These are phyloP conservation scores for Trinectes maculatus DNA, from an alignment of 2,113 vertebrate species.

Conservation along the genomic window DNA sequence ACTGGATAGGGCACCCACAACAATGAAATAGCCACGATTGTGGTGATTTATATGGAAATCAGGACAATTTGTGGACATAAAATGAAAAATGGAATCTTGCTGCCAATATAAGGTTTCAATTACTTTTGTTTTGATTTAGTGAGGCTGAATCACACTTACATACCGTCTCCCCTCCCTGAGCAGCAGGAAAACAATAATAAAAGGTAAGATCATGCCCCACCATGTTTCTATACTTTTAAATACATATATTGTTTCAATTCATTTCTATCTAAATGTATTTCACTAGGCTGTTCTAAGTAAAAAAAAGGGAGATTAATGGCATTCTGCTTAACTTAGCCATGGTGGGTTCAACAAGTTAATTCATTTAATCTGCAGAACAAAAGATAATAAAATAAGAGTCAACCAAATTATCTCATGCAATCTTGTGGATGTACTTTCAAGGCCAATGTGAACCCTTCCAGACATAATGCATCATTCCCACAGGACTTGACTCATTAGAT, in stretches of 20 bases:
- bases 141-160: slow-evolving; percentile 17
- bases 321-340: slow-evolving; percentile 23
- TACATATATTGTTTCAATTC: slow-evolving; percentile 5
- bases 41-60: slow-evolving; percentile 75
- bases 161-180: not conserved
- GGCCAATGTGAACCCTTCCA: slow-evolving; percentile 26
- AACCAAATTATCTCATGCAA: slow-evolving; percentile 21
- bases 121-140: slow-evolving; percentile 41
- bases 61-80: slow-evolving; percentile 29
- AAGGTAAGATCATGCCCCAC: slow-evolving; percentile 17
- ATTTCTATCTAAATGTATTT: slow-evolving; percentile 7
- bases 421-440: slow-evolving; percentile 34
- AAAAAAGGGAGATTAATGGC: slow-evolving; percentile 30
- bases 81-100: slow-evolving; percentile 46
- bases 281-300: not conserved
- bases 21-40: slow-evolving; percentile 36
- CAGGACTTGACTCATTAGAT: slow-evolving; percentile 12
- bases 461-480: slow-evolving; percentile 7
- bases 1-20: not conserved
- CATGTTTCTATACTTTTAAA: slow-evolving; percentile 19
- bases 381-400: slow-evolving; percentile 26
- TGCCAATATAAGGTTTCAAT: slow-evolving; percentile 50
- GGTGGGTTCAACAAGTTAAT: slow-evolving; percentile 13
- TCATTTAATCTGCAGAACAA: slow-evolving; percentile 25
- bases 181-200: slow-evolving; percentile 28